A percentile compares a stretch with the other conserved stretches of the same genome.
Evolutionary conservation across 2,888 invertebrate genomes (phyloP).

Genomic region (Leucophora obtusa): DNA sequence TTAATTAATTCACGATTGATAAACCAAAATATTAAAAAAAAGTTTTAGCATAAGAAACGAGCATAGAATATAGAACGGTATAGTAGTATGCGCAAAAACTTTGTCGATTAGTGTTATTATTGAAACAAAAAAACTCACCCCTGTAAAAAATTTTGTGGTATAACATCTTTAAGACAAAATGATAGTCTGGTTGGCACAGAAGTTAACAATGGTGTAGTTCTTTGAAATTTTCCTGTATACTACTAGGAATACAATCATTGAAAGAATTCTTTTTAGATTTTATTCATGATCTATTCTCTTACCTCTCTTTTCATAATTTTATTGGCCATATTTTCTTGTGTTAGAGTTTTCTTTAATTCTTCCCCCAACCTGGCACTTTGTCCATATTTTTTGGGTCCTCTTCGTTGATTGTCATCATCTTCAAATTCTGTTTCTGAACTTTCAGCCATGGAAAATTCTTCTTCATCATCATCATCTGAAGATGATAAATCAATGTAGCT

Average conservation of each 20-base stretch:
- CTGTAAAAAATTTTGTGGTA: constrained; percentile 80
- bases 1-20: no score
- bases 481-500: constrained; percentile 58
- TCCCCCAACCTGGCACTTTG: constrained; percentile 28
- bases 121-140: constrained; percentile 75
- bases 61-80: no score
- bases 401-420: constrained; percentile 33
- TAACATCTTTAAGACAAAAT: constrained; percentile 83
- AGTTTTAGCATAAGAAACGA: no score
- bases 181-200: constrained; percentile 82
- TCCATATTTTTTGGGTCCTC: constrained; percentile 2
- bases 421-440: constrained; percentile 70
- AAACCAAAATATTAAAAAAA: no score
- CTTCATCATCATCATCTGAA: constrained; percentile 59
- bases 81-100: neutral
- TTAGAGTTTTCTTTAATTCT: constrained; percentile 8
- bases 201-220: constrained; percentile 79
- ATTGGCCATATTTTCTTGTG: constrained; percentile 70
- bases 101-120: no score
- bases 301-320: constrained; percentile 75
- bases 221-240: constrained; percentile 80
- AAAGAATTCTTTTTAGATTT: constrained; percentile 12
- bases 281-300: constrained; percentile 6
- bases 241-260: constrained; percentile 69
- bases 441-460: constrained; percentile 63